phyloP scores from a whole-genome alignment of 2,888 invertebrate species.

The Celastrina argiolus region DNA sequence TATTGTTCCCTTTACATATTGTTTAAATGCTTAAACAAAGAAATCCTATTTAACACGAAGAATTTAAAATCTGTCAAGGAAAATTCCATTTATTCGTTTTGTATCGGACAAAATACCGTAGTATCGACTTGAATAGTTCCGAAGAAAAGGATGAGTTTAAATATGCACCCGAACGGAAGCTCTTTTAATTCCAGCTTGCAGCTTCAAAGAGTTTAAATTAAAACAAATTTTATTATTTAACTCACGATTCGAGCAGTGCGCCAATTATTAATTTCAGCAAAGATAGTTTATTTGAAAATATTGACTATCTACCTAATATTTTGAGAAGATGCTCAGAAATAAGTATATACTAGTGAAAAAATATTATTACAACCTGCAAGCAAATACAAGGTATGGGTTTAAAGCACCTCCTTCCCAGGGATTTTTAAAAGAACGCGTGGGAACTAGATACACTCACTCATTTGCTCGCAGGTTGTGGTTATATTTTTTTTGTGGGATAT shows the following conservation, averaged over 20 bases:
- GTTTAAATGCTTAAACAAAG: neutral
- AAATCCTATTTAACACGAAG: neutral
- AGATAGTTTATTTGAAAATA: too few relatives aligned
- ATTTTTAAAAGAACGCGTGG: too few relatives aligned
- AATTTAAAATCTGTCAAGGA: neutral
- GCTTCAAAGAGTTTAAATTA: conserved; percentile 5
- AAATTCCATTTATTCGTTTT: neutral
- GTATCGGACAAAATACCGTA: neutral
- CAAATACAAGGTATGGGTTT: too few relatives aligned
- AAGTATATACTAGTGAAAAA: too few relatives aligned
- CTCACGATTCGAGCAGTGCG: neutral
- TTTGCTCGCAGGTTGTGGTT: too few relatives aligned
- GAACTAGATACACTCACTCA: too few relatives aligned
- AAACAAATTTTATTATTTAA: conserved; percentile 14
- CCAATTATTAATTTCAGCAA: neutral
- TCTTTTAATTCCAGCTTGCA: conserved; percentile 2
- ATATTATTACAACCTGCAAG: too few relatives aligned
- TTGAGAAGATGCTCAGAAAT: too few relatives aligned
- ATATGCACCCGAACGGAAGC: conserved; percentile 15
- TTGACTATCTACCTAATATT: too few relatives aligned
- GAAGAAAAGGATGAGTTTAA: conserved; percentile 12
- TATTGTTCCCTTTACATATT: too few relatives aligned
- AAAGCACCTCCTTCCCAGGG: too few relatives aligned
- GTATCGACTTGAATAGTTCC: conserved; percentile 6
- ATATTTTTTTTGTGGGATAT: too few relatives aligned